Evolutionary conservation across 2,113 vertebrate species (phyloP).

Genomic region (Actenoides lindsayi): DNA sequence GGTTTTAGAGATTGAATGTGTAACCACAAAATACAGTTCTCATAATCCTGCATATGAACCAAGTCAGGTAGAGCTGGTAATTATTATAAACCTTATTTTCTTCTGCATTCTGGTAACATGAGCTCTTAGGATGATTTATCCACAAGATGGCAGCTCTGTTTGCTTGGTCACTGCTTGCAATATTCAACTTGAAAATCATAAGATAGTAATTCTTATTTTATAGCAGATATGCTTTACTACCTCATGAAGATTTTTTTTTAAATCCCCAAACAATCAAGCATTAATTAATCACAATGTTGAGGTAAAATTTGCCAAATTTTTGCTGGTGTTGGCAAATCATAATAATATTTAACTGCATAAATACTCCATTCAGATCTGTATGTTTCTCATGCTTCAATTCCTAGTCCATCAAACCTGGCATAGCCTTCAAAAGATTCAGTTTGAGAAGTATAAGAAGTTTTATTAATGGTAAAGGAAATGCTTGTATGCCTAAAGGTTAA

Average conservation of each 20-base stretch:
- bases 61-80: not conserved
- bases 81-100: not conserved
- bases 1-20: not conserved
- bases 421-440: not conserved
- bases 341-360: not conserved
- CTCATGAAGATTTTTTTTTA: not conserved
- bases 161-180: not conserved
- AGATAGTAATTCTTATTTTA: not conserved
- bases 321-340: not conserved
- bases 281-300: not conserved
- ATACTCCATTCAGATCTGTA: not conserved
- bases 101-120: not conserved
- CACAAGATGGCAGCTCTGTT: constrained; percentile 70
- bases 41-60: not conserved
- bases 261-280: not conserved
- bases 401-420: not conserved
- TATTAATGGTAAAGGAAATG: not conserved
- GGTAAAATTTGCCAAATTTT: not conserved
- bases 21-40: not conserved
- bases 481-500: not conserved
- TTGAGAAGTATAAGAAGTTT: not conserved
- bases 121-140: not conserved
- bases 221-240: not conserved
- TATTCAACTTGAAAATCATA: not conserved
- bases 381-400: not conserved